These are phyloP conservation scores for Platypus cylindrus DNA, from an alignment of 2,888 invertebrate genomes.

Conservation along the genomic window DNA sequence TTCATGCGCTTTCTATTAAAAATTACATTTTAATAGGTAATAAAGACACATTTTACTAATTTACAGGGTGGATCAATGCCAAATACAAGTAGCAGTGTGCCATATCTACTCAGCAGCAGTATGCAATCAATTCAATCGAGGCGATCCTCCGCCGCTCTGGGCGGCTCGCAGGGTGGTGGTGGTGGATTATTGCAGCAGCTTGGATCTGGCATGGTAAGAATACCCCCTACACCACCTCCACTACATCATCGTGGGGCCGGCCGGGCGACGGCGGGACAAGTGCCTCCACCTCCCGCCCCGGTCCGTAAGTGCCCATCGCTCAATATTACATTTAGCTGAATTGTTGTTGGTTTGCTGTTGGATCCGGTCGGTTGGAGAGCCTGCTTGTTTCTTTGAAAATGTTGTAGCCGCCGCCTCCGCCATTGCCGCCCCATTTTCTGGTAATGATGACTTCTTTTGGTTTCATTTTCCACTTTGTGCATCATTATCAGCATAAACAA, in stretches of 20 bases:
- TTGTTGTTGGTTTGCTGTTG: conserved; percentile 19
- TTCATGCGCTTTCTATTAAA: background rate
- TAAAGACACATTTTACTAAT: background rate
- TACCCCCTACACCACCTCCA: conserved; percentile 25
- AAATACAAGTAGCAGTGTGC: conserved; percentile 79
- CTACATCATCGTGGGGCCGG: conserved; percentile 16
- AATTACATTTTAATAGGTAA: background rate
- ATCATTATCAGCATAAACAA: conserved; percentile 6
- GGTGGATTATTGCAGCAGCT: conserved; percentile 67
- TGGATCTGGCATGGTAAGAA: conserved; percentile 90
- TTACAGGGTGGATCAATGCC: conserved; percentile 76
- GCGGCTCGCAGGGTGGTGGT: conserved; percentile 13
- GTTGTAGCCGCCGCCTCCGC: conserved; percentile 23
- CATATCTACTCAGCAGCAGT: conserved; percentile 69
- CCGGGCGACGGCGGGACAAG: conserved; percentile 16
- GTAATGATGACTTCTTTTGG: conserved; percentile 14
- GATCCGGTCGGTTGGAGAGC: conserved; percentile 22
- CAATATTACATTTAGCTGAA: conserved; percentile 55
- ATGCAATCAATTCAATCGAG: conserved; percentile 68
- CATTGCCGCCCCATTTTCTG: conserved; percentile 15
- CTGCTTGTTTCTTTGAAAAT: too few relatives aligned
- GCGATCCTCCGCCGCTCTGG: conserved; percentile 55
- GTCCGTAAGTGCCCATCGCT: conserved; percentile 67
- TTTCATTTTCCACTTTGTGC: conserved; percentile 7
- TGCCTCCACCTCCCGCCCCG: conserved; percentile 22